These are phyloP conservation scores for Parnassius smintheus DNA, from an alignment of 2,888 invertebrate species.

Conservation along the genomic window DNA sequence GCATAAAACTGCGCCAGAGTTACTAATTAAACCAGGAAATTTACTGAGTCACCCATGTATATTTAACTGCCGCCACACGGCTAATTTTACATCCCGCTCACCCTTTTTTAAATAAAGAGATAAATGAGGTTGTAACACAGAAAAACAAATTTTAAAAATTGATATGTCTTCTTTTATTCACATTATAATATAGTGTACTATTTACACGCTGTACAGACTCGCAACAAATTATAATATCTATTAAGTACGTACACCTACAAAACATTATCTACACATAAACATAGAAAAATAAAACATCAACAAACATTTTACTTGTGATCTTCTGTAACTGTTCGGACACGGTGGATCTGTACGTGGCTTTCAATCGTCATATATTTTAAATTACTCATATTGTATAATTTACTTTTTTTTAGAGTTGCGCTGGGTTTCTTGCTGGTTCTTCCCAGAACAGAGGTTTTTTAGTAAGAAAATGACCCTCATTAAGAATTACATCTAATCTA, in stretches of 20 bases:
- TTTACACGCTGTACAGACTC: slow-evolving; percentile 66
- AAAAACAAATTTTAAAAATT: slow-evolving; percentile 64
- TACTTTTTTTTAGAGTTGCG: no score
- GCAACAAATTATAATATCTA: slow-evolving; percentile 49
- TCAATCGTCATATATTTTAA: background rate
- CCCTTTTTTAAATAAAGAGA: no score
- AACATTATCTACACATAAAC: slow-evolving; percentile 49
- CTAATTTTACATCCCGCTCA: no score
- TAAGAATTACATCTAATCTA: no score
- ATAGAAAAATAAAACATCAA: slow-evolving; percentile 32
- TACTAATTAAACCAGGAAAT: no score
- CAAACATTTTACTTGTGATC: slow-evolving; percentile 27
- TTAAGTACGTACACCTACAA: slow-evolving; percentile 60
- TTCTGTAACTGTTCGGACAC: slow-evolving; percentile 27
- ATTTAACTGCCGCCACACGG: no score
- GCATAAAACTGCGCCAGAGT: no score
- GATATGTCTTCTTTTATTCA: slow-evolving; percentile 80
- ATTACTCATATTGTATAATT: no score
- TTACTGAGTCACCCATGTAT: no score
- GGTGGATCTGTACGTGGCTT: slow-evolving; percentile 9
- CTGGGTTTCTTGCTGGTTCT: no score
- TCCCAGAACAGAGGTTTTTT: no score
- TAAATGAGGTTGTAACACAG: background rate
- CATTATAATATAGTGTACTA: slow-evolving; percentile 65
- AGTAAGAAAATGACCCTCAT: no score